Evolutionary conservation across 2,113 vertebrate species (phyloP).

Genomic region (Epinephelus cyanopodus): DNA sequence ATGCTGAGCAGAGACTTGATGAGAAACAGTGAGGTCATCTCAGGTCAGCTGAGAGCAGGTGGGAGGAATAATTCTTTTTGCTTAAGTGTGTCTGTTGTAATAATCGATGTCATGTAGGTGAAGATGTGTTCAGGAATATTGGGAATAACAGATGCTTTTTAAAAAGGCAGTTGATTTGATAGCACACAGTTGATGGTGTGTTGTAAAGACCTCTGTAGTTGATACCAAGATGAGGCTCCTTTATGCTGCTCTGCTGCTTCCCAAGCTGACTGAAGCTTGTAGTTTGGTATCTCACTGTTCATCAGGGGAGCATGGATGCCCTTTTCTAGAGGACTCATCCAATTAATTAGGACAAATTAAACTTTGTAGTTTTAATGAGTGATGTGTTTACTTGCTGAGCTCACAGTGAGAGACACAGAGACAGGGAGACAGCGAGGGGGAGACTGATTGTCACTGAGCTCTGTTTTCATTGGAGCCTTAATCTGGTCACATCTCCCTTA

Average conservation of each 20-base stretch:
- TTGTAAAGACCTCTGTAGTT: background rate
- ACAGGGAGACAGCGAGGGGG: slow-evolving; percentile 17
- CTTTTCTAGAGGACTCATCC: slow-evolving; percentile 18
- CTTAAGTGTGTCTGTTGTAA: no score
- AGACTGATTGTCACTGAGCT: slow-evolving; percentile 41
- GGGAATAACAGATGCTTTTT: background rate
- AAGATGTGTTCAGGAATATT: background rate
- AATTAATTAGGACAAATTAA: slow-evolving; percentile 52
- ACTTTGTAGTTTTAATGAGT: slow-evolving; percentile 46
- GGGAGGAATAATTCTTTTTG: no score
- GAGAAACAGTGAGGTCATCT: background rate
- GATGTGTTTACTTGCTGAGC: slow-evolving; percentile 42
- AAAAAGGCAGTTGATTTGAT: background rate
- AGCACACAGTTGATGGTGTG: background rate
- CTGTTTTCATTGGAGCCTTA: slow-evolving; percentile 18
- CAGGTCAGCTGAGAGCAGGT: background rate
- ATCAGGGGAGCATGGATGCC: background rate
- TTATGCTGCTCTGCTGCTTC: background rate
- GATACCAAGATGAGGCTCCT: background rate
- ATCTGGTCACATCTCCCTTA: slow-evolving; percentile 56
- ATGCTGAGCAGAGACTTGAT: background rate
- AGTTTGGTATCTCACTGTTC: slow-evolving; percentile 13
- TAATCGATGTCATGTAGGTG: background rate
- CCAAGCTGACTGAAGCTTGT: background rate
- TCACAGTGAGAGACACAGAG: slow-evolving; percentile 26